Evolutionary conservation across 2,888 invertebrate genomes (phyloP), one percentile per base, ranked within the genome.

Genomic region (Synergus laeviventris): DNA sequence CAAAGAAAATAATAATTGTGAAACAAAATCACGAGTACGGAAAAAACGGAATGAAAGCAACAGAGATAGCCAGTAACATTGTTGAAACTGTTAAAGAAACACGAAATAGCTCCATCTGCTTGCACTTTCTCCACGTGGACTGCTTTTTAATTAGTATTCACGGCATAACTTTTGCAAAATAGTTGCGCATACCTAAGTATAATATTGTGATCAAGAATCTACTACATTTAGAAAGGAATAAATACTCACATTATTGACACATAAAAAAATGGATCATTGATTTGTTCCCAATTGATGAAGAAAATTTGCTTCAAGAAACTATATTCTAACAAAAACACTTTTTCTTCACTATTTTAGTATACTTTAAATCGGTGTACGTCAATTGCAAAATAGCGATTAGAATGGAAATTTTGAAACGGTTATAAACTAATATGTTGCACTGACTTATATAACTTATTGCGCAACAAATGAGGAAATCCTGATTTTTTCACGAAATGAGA

Each of bases 361-460:
- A 31, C 7, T 9, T 9, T n/a, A 49, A 49, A 49, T 49, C 9
- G 7, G 5, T 9, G 49, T n/a, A 49, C n/a, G 2, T n/a, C 9
- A 2, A 49, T 18, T n/a, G 49, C n/a, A 18, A 49, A 49, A 18
- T 1, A n/a, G n/a, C 4, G 18, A 54, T 54, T 49, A 9, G 54
- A 7, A 54, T n/a, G 8, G 9, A 56, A 1, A 59, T 59, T 59
- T 24, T 24, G 1, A 59, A 24, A 59, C 24, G 14, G 14, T 59
- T 59, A 21, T 12, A 59, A 59, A 12, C 18, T 12, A 21, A 2
- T 21, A 42, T 7, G 59, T 59, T 24, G 12, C 1, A 5, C 14
- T 76, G 66, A 76, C 78, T 66, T 49, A 75, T 75, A 24, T 9
- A 60, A 18, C 75, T 39, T 66, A 75, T 49, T 73, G 59, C 16